Evolutionary conservation across 2,888 invertebrate species (phyloP).

Genomic region (Dolichomitus sp.): DNA sequence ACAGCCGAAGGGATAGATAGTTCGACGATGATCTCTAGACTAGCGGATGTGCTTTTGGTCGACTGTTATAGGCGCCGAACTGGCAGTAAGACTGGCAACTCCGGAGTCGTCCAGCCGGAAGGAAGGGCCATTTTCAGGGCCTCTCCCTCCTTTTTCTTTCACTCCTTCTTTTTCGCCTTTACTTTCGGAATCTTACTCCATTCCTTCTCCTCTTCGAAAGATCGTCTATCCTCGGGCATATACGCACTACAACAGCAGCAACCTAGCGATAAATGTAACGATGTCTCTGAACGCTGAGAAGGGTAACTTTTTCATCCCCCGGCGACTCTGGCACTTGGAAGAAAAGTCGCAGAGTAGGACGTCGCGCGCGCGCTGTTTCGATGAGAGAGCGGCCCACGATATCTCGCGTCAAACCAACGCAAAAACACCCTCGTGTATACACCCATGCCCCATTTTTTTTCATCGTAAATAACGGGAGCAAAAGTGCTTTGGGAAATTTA

Average conservation of each 20-base stretch:
- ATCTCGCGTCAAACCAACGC: slow-evolving; percentile 8
- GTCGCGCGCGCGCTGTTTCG: background rate
- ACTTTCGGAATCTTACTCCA: slow-evolving; percentile 16
- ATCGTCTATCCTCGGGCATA: slow-evolving; percentile 32
- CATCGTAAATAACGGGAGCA: slow-evolving; percentile 5
- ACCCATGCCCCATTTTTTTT: background rate
- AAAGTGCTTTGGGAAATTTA: slow-evolving; percentile 27
- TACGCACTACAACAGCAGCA: slow-evolving; percentile 1
- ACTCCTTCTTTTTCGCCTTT: slow-evolving; percentile 2
- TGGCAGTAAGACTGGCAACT: slow-evolving; percentile 22
- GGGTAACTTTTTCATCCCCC: slow-evolving; percentile 22
- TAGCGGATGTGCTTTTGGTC: slow-evolving; percentile 29
- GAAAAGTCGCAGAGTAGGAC: background rate
- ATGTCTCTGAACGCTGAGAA: slow-evolving; percentile 21
- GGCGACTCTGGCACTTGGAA: background rate
- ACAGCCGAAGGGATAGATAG: slow-evolving; percentile 26
- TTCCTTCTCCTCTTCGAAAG: background rate
- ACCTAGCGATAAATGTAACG: slow-evolving; percentile 39
- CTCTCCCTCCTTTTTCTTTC: slow-evolving; percentile 9
- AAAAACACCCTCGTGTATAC: background rate
- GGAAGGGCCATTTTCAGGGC: slow-evolving; percentile 23
- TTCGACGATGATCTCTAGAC: slow-evolving; percentile 39
- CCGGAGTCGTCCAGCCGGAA: slow-evolving; percentile 36
- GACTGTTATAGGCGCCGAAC: slow-evolving; percentile 41
- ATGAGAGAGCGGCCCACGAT: background rate